Percentiles rank a stretch among this genome's conserved stretches.
Evolutionary conservation across 2,113 vertebrate genomes (phyloP).

Genomic region (Aptenodytes forsteri): DNA sequence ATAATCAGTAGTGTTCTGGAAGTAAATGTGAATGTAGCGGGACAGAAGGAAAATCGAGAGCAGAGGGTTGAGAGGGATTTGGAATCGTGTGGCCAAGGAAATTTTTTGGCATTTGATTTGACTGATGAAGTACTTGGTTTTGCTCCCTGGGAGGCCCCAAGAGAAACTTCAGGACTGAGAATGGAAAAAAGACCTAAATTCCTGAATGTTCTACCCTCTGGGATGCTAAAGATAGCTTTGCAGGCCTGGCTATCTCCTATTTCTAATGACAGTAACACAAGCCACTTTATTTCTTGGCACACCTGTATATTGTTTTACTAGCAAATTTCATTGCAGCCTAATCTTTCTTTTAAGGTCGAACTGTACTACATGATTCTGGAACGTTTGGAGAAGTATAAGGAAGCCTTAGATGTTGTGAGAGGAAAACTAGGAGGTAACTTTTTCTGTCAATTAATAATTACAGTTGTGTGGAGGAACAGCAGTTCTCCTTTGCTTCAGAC

Average conservation of each 20-base stretch:
- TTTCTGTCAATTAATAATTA: background rate
- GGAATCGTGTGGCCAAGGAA: background rate
- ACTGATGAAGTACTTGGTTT: background rate
- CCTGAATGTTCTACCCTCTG: background rate
- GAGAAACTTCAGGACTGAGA: background rate
- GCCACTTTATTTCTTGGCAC: background rate
- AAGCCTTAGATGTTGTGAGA: constrained; percentile 92
- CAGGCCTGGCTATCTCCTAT: background rate
- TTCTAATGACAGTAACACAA: background rate
- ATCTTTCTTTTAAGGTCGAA: constrained; percentile 81
- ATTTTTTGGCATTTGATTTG: background rate
- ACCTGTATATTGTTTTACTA: background rate
- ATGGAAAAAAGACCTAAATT: constrained; percentile 32
- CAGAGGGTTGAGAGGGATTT: background rate
- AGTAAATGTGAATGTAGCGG: background rate
- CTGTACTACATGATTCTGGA: constrained; percentile 99
- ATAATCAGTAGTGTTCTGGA: background rate
- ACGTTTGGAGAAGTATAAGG: constrained; percentile 91
- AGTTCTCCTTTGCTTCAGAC: background rate
- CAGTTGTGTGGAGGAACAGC: background rate
- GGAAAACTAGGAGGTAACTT: constrained; percentile 92
- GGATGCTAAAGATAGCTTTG: background rate
- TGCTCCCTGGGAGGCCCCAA: background rate
- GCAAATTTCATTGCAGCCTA: background rate
- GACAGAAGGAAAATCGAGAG: background rate